Evolutionary conservation across 2,113 vertebrate genomes (phyloP).

Genomic region (Hepsetus odoe): DNA sequence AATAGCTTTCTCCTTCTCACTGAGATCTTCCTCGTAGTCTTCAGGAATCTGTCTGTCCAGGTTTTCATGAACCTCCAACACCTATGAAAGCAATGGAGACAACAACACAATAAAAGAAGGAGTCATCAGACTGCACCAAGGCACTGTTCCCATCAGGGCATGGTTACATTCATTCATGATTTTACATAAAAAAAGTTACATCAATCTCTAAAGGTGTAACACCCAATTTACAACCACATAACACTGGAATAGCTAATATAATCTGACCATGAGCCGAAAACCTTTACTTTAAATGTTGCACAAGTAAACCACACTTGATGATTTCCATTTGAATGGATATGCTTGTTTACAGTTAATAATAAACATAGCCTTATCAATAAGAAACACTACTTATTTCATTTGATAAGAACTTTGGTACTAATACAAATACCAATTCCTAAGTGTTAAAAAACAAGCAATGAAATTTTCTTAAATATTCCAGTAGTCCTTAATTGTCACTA

Average conservation of each 20-base stretch:
- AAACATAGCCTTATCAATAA: too few relatives aligned
- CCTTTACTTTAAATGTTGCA: too few relatives aligned
- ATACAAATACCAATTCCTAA: too few relatives aligned
- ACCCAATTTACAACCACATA: neutral
- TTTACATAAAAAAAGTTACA: neutral
- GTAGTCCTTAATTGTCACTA: too few relatives aligned
- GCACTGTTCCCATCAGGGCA: neutral
- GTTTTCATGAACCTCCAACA: constrained; percentile 91
- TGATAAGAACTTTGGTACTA: too few relatives aligned
- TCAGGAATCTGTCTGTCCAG: constrained; percentile 86
- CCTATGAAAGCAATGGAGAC: constrained; percentile 67
- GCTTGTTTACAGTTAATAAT: too few relatives aligned
- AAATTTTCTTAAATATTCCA: too few relatives aligned
- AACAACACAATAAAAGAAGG: neutral
- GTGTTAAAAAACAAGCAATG: too few relatives aligned
- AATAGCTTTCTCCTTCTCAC: constrained; percentile 93
- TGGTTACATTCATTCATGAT: neutral
- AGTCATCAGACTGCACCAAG: neutral
- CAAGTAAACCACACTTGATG: too few relatives aligned
- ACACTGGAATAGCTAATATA: neutral
- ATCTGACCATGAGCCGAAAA: neutral
- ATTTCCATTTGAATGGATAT: too few relatives aligned
- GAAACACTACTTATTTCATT: too few relatives aligned
- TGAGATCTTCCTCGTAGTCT: constrained; percentile 88
- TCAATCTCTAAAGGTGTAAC: neutral